Percentiles rank a stretch among this genome's conserved stretches.
These are phyloP conservation scores for Formicarius rufipectus DNA, from an alignment of 2,113 vertebrate species.

Conservation along the genomic window DNA sequence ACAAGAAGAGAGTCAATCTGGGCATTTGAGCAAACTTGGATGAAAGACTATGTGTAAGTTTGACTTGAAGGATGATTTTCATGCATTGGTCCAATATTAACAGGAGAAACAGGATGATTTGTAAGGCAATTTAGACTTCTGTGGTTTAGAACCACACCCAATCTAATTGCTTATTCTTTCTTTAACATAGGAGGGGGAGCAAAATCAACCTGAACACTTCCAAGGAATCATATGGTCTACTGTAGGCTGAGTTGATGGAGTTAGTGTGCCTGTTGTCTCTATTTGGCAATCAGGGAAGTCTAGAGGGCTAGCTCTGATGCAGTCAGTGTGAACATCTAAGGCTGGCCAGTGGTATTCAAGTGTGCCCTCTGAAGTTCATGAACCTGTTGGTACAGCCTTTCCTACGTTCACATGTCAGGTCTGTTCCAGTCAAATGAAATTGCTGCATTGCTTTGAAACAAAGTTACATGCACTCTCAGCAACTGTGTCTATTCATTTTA, in stretches of 20 bases:
- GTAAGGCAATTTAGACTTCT: neutral
- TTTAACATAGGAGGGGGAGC: neutral
- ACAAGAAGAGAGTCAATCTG: too few relatives aligned
- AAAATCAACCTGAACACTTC: neutral
- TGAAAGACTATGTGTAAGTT: neutral
- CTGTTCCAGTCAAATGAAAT: neutral
- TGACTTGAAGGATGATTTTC: neutral
- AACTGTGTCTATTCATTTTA: neutral
- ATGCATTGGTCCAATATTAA: neutral
- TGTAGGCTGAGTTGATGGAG: neutral
- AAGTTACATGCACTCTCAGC: neutral
- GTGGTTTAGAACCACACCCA: neutral
- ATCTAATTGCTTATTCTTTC: neutral
- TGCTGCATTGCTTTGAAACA: neutral
- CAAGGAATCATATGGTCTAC: neutral
- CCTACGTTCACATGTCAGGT: neutral
- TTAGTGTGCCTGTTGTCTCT: neutral
- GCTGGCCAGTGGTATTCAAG: neutral
- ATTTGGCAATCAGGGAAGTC: neutral
- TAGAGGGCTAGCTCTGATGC: neutral
- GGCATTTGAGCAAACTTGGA: neutral
- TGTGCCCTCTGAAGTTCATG: neutral
- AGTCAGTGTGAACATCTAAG: neutral
- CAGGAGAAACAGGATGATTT: neutral
- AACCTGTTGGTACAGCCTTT: neutral